Percentiles rank a stretch among this genome's conserved stretches.
phyloP scores from a whole-genome alignment of 2,888 invertebrate genomes.

The Patella depressa region DNA sequence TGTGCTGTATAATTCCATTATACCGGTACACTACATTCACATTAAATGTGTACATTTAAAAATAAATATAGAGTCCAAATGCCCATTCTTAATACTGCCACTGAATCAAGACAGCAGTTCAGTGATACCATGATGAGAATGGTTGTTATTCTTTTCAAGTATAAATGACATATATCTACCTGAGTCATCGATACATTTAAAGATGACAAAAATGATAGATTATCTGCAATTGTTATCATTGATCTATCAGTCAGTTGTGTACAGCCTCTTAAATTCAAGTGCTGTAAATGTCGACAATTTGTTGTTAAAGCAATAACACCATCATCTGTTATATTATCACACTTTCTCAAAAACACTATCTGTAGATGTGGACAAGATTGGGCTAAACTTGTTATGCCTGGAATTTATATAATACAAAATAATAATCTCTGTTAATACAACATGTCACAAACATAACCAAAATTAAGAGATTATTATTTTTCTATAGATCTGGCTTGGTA shows the following conservation, averaged over 20 bases:
- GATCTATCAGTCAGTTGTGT: constrained; percentile 56
- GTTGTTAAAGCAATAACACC: constrained; percentile 57
- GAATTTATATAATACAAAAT: not conserved
- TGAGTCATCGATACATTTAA: constrained; percentile 60
- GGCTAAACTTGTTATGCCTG: constrained; percentile 55
- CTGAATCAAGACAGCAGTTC: not conserved
- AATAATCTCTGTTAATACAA: too few relatives aligned
- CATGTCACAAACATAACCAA: too few relatives aligned
- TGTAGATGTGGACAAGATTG: constrained; percentile 59
- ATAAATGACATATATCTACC: constrained; percentile 33
- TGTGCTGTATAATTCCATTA: too few relatives aligned
- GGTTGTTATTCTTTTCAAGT: constrained; percentile 26
- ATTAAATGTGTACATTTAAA: too few relatives aligned
- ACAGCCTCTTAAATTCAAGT: constrained; percentile 67
- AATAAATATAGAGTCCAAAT: not conserved
- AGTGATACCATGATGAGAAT: not conserved
- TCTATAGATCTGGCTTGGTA: too few relatives aligned
- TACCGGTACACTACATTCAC: too few relatives aligned
- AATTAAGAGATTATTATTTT: too few relatives aligned
- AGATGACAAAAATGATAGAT: constrained; percentile 53
- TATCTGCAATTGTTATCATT: constrained; percentile 54
- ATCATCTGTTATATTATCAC: constrained; percentile 62
- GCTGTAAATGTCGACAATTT: constrained; percentile 57
- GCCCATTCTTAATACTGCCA: not conserved
- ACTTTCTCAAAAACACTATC: constrained; percentile 62